Evolutionary conservation across 2,113 vertebrate genomes (phyloP), one percentile per base, ranked within the genome.

Genomic region (Microtus montanus): DNA sequence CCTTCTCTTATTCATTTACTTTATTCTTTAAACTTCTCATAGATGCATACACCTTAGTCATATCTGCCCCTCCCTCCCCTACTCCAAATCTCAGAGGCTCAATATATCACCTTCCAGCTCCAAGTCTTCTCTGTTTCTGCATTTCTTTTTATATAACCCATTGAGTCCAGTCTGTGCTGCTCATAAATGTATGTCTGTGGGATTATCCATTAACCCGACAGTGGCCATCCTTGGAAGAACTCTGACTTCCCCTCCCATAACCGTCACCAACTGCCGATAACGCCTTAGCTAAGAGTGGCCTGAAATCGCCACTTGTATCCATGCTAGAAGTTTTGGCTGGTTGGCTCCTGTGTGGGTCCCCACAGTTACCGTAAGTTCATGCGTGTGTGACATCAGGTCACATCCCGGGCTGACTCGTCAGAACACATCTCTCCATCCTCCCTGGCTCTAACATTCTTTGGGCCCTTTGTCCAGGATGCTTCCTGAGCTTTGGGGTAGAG

Each of bases 51-150:
- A 41, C 41, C 41, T 41, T 41, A 41, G 41, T 41, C 58, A 28
- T 38, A 41, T 17, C 3, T 4, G 22, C 6, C n/a, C 24, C 14
- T 35, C n/a, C 0, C 5, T 61, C 3, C 26, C 26, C 2, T 1
- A 7, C 3, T 19, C 7, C 54, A 38, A 4, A n/a, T 41, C n/a
- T 38, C 11, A 1, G 5, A 14, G 52, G 79, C 54, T 61, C 20
- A 63, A 14, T 28, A n/a, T 28, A 15, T 24, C 80, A 63, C n/a
- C 54, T 28, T 41, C 13, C 24, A 63, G 38, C 24, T 83, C n/a
- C n/a, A 63, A 83, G 7, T 13, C n/a, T 0, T 82, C 22, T 35
- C 22, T 35, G 47, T 35, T 79, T 7, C 52, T 80, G 33, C 11
- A n/a, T 17, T 19, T 17, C 8, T 3, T 58, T 38, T n/a, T 22